Evolutionary conservation across 2,888 invertebrate species (phyloP).

Genomic region (Mechanitis messenoides): DNA sequence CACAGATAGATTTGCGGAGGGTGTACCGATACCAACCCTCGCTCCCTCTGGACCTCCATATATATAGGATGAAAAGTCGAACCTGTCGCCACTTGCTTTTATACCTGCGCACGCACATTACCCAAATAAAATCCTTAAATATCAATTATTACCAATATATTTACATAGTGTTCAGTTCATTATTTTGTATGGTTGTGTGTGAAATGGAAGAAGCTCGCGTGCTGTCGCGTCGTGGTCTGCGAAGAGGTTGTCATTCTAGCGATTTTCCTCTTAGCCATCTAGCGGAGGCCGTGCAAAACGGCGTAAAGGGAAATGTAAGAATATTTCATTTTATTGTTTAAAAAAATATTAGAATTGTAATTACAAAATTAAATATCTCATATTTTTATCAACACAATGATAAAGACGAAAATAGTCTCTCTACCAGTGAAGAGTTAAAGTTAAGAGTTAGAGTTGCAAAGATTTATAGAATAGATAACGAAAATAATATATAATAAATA

Average conservation of each 20-base stretch:
- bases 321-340: not conserved
- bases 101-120: conserved; percentile 14
- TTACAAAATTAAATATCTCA: no score
- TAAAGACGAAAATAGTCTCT: no score
- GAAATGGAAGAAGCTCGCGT: conserved; percentile 25
- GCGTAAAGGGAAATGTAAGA: conserved; percentile 22
- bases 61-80: conserved; percentile 19
- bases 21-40: conserved; percentile 35
- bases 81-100: conserved; percentile 18
- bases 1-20: conserved; percentile 42
- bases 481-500: no score
- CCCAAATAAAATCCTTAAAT: not conserved
- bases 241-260: conserved; percentile 43
- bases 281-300: conserved; percentile 36
- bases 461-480: no score
- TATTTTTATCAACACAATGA: no score
- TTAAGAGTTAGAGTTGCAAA: no score
- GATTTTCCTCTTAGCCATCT: conserved; percentile 41
- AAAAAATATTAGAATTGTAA: no score
- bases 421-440: no score
- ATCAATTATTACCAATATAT: not conserved
- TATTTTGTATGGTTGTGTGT: conserved; percentile 4
- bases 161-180: not conserved
- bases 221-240: conserved; percentile 47
- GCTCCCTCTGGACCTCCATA: conserved; percentile 18